phyloP scores from a whole-genome alignment of 1,140 invertebrate genomes.

The Pinna nobilis region DNA sequence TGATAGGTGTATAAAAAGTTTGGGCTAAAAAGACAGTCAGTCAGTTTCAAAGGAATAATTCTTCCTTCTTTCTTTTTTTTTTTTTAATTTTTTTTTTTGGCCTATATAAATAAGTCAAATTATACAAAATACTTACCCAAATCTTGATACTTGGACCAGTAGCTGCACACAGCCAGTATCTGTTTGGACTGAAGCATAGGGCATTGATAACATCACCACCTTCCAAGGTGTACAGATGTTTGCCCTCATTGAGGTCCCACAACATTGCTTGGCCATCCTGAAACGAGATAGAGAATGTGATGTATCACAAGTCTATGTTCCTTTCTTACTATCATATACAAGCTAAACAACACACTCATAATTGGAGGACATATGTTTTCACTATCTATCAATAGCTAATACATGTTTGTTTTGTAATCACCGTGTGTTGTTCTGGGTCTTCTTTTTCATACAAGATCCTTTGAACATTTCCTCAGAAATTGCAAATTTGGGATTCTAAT shows the following conservation, averaged over 20 bases:
- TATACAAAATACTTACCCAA: constrained; percentile 82
- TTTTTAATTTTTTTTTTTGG: neutral
- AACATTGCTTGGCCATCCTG: constrained; percentile 97
- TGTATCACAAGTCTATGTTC: constrained; percentile 4
- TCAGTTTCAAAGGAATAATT: neutral
- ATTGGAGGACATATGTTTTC: neutral
- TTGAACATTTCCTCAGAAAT: too few relatives aligned
- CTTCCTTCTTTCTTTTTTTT: neutral
- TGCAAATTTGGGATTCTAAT: too few relatives aligned
- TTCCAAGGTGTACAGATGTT: constrained; percentile 98
- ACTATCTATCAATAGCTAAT: constrained; percentile 11
- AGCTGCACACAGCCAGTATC: constrained; percentile 99
- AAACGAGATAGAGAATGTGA: neutral
- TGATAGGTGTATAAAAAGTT: neutral
- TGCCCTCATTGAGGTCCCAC: constrained; percentile 99
- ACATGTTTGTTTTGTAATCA: neutral
- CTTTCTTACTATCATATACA: constrained; percentile 19
- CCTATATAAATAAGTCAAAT: too few relatives aligned
- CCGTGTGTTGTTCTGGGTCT: neutral
- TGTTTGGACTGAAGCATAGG: constrained; percentile 98
- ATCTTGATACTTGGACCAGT: constrained; percentile 99
- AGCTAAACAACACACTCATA: neutral
- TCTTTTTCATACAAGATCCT: too few relatives aligned
- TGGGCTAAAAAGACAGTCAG: neutral
- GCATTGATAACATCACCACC: constrained; percentile 99